These are phyloP conservation scores for Dermochelys coriacea DNA, from an alignment of 2,797 vertebrate genomes.

Conservation along the genomic window DNA sequence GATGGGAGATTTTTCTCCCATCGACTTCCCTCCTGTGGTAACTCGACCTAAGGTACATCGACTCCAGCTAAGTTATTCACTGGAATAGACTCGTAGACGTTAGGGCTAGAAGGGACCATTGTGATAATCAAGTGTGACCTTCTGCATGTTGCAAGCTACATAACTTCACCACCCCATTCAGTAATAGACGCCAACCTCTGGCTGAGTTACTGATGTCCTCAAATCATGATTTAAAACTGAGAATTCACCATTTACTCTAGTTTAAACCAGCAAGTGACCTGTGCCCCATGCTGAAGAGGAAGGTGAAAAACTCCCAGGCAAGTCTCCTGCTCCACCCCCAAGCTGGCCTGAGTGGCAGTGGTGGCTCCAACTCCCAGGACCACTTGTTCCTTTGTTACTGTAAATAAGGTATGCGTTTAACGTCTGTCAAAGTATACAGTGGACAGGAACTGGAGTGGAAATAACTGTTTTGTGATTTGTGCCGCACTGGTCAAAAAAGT, in stretches of 20 bases:
- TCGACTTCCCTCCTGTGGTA: too few species aligned
- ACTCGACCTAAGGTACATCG: too few species aligned
- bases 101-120: background rate
- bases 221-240: background rate
- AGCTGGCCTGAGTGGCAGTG: too few species aligned
- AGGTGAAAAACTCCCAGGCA: too few species aligned
- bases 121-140: background rate
- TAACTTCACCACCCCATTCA: background rate
- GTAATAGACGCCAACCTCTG: background rate
- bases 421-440: background rate
- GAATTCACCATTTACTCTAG: background rate
- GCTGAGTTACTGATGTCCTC: background rate
- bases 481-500: background rate
- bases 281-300: background rate
- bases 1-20: too few species aligned
- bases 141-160: background rate
- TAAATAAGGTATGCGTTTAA: background rate
- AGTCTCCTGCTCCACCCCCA: background rate
- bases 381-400: background rate
- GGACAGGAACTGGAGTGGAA: background rate
- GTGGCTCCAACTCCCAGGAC: background rate
- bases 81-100: rapidly evolving
- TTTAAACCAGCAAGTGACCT: background rate
- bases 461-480: background rate
- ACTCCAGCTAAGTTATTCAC: too few species aligned